A percentile compares a stretch with the other conserved stretches of the same genome.
These are phyloP conservation scores for Ditylenchus dipsaci DNA, from an alignment of 1,140 invertebrate species.

Conservation along the genomic window DNA sequence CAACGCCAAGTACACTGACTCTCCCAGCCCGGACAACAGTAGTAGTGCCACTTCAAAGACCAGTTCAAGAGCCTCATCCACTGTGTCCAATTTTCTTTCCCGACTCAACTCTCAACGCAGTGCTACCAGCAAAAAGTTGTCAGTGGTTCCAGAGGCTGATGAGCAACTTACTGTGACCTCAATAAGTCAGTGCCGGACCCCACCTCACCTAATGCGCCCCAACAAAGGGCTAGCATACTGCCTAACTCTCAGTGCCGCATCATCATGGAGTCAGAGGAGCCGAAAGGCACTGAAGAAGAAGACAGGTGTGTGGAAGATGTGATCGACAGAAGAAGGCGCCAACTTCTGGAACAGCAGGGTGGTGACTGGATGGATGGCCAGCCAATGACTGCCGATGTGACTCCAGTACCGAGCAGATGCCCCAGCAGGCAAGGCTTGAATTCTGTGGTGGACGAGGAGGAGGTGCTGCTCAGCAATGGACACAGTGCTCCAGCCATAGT, in stretches of 20 bases:
- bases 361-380: not conserved
- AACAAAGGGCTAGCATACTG: not conserved
- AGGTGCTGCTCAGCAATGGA: not conserved
- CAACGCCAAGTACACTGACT: not conserved
- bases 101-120: not conserved
- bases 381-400: not conserved
- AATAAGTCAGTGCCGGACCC: not conserved
- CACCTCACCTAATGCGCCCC: not conserved
- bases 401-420: not conserved
- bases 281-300: not conserved
- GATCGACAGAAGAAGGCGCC: not conserved
- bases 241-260: not conserved
- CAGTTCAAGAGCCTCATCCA: not conserved
- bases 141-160: constrained; percentile 29
- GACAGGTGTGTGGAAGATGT: not conserved
- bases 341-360: not conserved
- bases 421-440: not conserved
- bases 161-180: constrained; percentile 14
- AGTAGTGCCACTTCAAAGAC: not conserved
- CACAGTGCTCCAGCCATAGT: not conserved
- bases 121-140: constrained; percentile 25
- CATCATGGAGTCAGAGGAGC: not conserved
- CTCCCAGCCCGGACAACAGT: not conserved
- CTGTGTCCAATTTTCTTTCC: not conserved
- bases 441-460: not conserved